Base-by-base conservation (phyloP, 2,113 vertebrate species). In the Microtus richardsoni region DNA sequence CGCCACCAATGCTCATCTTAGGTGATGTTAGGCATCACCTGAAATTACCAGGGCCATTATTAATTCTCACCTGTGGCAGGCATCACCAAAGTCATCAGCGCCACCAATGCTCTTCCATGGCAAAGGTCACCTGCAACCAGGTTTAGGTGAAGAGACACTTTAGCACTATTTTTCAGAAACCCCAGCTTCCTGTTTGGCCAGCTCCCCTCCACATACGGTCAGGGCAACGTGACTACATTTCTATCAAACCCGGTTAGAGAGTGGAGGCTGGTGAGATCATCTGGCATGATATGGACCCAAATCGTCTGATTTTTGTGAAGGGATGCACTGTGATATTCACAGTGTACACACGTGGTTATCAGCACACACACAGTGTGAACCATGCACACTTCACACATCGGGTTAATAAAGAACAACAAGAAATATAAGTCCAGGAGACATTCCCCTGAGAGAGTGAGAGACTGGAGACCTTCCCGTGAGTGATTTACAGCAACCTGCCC, bases 81-180 rank as follows among this genome's bases (percentile, higher is more conserved):
- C 16, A 26, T 74, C 22, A 44, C 14, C 77, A 30, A 49, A 89
- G 75, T 12, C 12, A 62, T 39, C 21, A 30, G 73, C 47, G 39
- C 6, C 24, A 66, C 26, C 44, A 28, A 52, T 58, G 7, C 3
- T 33, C 30, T 80, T 33, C 54, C 71, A 16, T 83, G 85, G 60
- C 58, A 74, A 60, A 88, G 24, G 17, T 82, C 26, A 49, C 21
- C 47, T 74, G 41, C 58, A 88, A 66, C 19, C 6, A 64, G 60
- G 44, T 24, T 94, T 41, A 41, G 0, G 7, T 17, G 21, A 86
- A 68, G 17, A 71, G 13, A 0, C 10, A 71, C 11, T 75, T 88
- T 33, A 80, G 41, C 39, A 92, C 91, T 87, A n/a, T 3, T 47
- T 88, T 95, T 91, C 33, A 83, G 92, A 89, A 91, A 88, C 21